These are phyloP conservation scores for Drosophila silvestris DNA, from an alignment of 2,888 invertebrate genomes.

Conservation along the genomic window DNA sequence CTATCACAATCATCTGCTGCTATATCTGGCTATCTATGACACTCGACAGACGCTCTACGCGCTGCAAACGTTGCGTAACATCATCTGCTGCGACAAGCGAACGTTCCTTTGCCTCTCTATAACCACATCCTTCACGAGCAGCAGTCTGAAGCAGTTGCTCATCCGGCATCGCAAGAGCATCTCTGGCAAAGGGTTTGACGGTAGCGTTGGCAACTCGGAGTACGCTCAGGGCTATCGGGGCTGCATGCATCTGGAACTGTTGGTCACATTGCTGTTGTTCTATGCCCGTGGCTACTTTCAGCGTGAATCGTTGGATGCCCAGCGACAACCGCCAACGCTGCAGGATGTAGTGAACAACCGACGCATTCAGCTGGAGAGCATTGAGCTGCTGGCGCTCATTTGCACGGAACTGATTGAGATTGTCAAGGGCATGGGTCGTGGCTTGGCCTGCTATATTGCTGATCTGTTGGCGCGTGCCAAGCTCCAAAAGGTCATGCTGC, in stretches of 20 bases:
- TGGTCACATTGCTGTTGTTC: conserved; percentile 91
- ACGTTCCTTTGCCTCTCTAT: conserved; percentile 91
- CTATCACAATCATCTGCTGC: conserved; percentile 92
- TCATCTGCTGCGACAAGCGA: conserved; percentile 89
- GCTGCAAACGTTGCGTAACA: conserved; percentile 90
- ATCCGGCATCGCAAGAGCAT: conserved; percentile 92
- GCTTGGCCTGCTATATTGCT: conserved; percentile 91
- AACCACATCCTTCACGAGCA: conserved; percentile 89
- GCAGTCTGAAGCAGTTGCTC: conserved; percentile 85
- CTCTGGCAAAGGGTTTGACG: conserved; percentile 89
- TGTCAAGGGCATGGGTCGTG: conserved; percentile 90
- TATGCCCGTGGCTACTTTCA: conserved; percentile 90
- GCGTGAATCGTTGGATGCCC: conserved; percentile 75
- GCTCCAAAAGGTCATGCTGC: conserved; percentile 93
- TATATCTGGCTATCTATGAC: conserved; percentile 93
- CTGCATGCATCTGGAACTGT: conserved; percentile 92
- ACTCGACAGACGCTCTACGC: conserved; percentile 90
- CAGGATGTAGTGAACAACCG: conserved; percentile 91
- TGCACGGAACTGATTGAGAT: conserved; percentile 90
- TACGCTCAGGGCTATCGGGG: conserved; percentile 90
- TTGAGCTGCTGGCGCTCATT: conserved; percentile 90
- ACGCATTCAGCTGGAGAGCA: conserved; percentile 91
- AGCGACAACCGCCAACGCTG: conserved; percentile 87
- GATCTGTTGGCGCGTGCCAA: conserved; percentile 91
- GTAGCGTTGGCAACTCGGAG: conserved; percentile 88